These are phyloP conservation scores for Sebastes vulpes DNA, from an alignment of 2,797 vertebrate genomes.

Conservation along the genomic window DNA sequence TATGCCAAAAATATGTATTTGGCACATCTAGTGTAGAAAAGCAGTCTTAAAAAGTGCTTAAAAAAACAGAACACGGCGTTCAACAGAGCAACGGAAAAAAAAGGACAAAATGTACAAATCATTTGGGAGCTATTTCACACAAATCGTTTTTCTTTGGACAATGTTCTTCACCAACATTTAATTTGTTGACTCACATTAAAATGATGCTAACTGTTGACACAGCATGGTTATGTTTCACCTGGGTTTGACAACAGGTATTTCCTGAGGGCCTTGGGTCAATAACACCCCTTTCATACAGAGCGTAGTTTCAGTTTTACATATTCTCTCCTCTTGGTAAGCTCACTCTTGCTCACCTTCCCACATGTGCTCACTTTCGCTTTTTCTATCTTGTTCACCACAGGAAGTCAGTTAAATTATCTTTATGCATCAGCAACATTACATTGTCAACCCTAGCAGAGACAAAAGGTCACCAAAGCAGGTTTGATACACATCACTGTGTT, in stretches of 20 bases:
- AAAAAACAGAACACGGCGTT: not conserved
- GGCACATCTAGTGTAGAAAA: slow-evolving; percentile 13
- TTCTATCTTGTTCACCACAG: not conserved
- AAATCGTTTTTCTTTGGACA: not conserved
- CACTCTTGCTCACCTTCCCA: no score
- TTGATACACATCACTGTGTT: not conserved
- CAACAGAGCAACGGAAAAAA: not conserved
- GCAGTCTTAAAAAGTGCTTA: not conserved
- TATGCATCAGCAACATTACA: not conserved
- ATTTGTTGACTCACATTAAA: not conserved
- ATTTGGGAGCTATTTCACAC: not conserved
- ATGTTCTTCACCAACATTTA: not conserved
- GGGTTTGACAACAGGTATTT: not conserved
- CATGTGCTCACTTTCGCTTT: not conserved
- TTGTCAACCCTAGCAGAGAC: not conserved
- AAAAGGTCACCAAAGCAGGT: not conserved
- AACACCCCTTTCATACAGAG: not conserved
- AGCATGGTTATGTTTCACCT: not conserved
- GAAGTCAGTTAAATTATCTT: not conserved
- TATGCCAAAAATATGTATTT: slow-evolving; percentile 48
- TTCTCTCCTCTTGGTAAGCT: not conserved
- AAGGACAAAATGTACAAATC: not conserved
- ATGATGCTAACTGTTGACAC: not conserved
- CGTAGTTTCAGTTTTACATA: not conserved
- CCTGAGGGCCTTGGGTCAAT: not conserved